phyloP scores from a whole-genome alignment of 2,888 invertebrate species.

The Danaus chrysippus region DNA sequence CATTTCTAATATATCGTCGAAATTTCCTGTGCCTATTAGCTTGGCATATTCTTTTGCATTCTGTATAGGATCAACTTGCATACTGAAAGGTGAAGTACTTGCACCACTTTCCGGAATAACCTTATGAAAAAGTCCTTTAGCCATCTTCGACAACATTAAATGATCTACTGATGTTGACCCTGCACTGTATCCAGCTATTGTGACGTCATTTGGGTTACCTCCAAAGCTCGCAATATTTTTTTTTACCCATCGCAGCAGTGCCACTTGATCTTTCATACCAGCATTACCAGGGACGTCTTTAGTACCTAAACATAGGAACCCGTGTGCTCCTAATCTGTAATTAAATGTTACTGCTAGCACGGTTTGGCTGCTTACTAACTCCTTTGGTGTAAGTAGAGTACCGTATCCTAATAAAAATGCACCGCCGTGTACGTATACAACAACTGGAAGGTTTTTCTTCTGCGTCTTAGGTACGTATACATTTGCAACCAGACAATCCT shows the following conservation, averaged over 20 bases:
- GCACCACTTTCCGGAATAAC: slow-evolving; percentile 38
- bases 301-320: slow-evolving; percentile 39
- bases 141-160: slow-evolving; percentile 35
- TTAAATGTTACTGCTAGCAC: slow-evolving; percentile 42
- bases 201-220: slow-evolving; percentile 42
- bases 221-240: slow-evolving; percentile 42
- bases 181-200: no score
- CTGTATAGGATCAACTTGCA: no score
- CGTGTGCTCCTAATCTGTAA: slow-evolving; percentile 35
- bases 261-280: slow-evolving; percentile 45
- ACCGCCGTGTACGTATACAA: slow-evolving; percentile 65
- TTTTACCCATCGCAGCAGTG: no score
- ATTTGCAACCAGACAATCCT: slow-evolving; percentile 40
- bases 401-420: slow-evolving; percentile 54
- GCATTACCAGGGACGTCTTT: slow-evolving; percentile 41
- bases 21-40: no score
- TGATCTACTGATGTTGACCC: slow-evolving; percentile 39
- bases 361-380: slow-evolving; percentile 39
- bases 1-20: no score
- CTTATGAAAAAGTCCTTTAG: slow-evolving; percentile 35
- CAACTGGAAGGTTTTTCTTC: slow-evolving; percentile 46
- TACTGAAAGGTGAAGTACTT: slow-evolving; percentile 28
- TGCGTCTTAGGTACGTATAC: slow-evolving; percentile 38
- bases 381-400: slow-evolving; percentile 36
- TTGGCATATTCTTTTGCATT: no score